phyloP scores from a whole-genome alignment of 2,797 vertebrate genomes.

The Pagetopsis macropterus region DNA sequence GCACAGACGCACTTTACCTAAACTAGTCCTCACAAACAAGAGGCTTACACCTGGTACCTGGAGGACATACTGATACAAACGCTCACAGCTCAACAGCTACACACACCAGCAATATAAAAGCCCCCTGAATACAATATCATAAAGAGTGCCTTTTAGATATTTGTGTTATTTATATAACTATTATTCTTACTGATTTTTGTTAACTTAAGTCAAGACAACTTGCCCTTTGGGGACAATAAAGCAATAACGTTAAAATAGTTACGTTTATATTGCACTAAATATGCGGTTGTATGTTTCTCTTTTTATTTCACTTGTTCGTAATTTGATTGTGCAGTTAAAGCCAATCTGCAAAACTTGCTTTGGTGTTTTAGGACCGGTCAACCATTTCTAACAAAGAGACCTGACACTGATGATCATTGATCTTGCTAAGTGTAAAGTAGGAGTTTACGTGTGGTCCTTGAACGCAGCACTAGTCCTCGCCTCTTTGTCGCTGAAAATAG shows the following conservation, averaged over 20 bases:
- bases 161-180: not conserved
- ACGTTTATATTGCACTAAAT: not conserved
- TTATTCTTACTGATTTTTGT: too few species aligned
- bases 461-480: constrained; percentile 70
- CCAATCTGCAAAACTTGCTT: not conserved
- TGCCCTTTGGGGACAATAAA: not conserved
- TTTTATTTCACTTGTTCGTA: not conserved
- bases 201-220: too few species aligned
- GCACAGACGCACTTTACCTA: constrained; percentile 24
- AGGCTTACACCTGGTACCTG: not conserved
- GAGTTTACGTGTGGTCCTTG: constrained; percentile 59
- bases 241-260: not conserved
- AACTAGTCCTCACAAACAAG: constrained; percentile 16
- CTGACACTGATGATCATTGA: not conserved
- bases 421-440: not conserved
- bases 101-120: not conserved
- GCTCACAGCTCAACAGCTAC: not conserved
- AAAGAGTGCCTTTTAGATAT: not conserved
- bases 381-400: not conserved
- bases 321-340: not conserved
- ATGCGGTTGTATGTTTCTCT: not conserved
- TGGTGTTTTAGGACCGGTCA: not conserved
- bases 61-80: not conserved
- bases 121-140: too few species aligned
- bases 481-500: constrained; percentile 47